Base-by-base conservation (phyloP, 2,888 invertebrate genomes). In the Parnassius mnemosyne region DNA sequence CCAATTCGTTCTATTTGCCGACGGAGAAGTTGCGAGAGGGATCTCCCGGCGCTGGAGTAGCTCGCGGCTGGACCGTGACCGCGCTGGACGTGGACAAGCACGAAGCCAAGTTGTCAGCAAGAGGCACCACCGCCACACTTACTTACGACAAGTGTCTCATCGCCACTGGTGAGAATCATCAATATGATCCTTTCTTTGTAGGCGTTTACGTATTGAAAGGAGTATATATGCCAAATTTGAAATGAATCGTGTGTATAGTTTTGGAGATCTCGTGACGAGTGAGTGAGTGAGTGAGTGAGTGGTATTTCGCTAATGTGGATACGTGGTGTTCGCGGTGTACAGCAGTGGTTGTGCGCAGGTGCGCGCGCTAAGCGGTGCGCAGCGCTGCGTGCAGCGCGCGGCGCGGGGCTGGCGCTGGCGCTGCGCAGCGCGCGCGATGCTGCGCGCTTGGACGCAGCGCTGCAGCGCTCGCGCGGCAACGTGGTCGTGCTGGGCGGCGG, bases 401-500 rank as follows among this genome's bases (percentile, higher is more conserved):
- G 42, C 93, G 94, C 2, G 83, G 94, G 72, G 70, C 70, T 93
- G 54, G 87, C 49, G 90, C 93, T 92, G 68, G 89, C 96, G 3
- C 92, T 76, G 71, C 72, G 78, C 61, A 53, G 41, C n/a, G 57
- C 16, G 77, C 76, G 76, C 87, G 94, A 42, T 94, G 94, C 78
- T 93, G 96, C 61, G 77, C 11, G 87, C 74, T 74, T 75, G 72
- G 70, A 61, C 89, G 94, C 20, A 93, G 93, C 95, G 70, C 74
- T 54, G 87, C 92, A 66, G 89, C 96, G n/a, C 92, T 93, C 87
- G 47, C 53, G 10, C 12, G 57, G 61, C 94, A 92, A 50, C 60
- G 93, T 98, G 66, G 95, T 95, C 57, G 93, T 99, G 68, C 89
- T 99, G 69, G 99, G 99, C 64, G 98, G 98, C 70, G 98, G 99